Conservation (phyloP, 2,888 invertebrate genomes). For the Macaria notata region DNA sequence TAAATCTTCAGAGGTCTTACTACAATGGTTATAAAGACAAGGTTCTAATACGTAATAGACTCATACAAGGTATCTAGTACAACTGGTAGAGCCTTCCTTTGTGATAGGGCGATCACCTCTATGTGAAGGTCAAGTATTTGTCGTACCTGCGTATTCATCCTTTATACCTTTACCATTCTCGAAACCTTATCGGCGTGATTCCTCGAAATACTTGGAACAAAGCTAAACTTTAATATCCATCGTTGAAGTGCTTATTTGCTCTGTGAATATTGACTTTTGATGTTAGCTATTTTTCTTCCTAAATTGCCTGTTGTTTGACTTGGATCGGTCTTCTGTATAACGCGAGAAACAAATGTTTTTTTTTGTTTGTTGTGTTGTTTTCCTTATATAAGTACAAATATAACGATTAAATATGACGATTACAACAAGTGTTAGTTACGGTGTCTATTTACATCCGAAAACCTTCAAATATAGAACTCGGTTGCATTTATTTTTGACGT, state of each 20-base stretch:
- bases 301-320: background rate
- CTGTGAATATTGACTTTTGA: constrained; percentile 6
- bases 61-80: constrained; percentile 31
- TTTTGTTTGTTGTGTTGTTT: no score
- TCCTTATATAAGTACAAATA: no score
- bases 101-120: constrained; percentile 57
- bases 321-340: no score
- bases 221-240: constrained; percentile 1
- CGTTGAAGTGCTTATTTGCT: constrained; percentile 5
- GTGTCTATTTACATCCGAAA: no score
- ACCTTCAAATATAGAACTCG: no score
- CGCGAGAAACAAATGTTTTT: no score
- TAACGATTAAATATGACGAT: no score
- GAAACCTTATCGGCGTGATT: constrained; percentile 26
- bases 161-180: constrained; percentile 36
- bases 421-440: no score
- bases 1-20: background rate
- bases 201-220: constrained; percentile 15
- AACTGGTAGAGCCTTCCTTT: constrained; percentile 45
- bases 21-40: constrained; percentile 8
- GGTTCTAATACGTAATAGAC: constrained; percentile 12
- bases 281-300: background rate
- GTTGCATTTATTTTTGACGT: no score
- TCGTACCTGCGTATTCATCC: constrained; percentile 38
- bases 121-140: constrained; percentile 48